Evolutionary conservation across 2,797 vertebrate genomes (phyloP).

Genomic region (Momotus momota): DNA sequence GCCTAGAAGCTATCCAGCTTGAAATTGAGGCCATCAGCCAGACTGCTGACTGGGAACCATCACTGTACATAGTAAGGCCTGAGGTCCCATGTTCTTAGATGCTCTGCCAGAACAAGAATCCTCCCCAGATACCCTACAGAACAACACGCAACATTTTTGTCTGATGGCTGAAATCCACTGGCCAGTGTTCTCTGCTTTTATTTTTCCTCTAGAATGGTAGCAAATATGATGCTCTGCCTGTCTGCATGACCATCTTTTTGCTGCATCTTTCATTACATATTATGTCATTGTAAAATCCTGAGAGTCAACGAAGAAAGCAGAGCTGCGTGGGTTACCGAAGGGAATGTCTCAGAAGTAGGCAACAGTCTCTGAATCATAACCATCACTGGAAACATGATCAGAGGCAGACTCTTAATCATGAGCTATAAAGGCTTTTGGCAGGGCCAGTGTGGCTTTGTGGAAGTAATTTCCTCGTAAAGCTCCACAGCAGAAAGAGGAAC

Average conservation of each 20-base stretch:
- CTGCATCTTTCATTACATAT: not conserved
- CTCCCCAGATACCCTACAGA: not conserved
- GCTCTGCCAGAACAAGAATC: not conserved
- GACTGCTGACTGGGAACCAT: not conserved
- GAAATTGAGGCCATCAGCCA: not conserved
- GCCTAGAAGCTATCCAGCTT: slow-evolving; percentile 23
- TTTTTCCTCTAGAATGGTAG: slow-evolving; percentile 3
- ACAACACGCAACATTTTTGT: not conserved
- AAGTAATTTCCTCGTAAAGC: not conserved
- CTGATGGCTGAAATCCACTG: not conserved
- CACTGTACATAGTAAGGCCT: not conserved
- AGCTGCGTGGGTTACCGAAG: not conserved
- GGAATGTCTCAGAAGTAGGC: not conserved
- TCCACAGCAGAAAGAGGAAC: slow-evolving; percentile 1
- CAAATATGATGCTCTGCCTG: not conserved
- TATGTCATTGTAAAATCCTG: not conserved
- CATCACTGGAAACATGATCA: not conserved
- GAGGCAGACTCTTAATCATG: not conserved
- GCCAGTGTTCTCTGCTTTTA: not conserved
- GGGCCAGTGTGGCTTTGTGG: not conserved
- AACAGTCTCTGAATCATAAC: not conserved
- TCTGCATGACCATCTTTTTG: not conserved
- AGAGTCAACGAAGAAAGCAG: not conserved
- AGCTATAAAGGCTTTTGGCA: not conserved
- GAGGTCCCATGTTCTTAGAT: not conserved